phyloP scores from a whole-genome alignment of 2,113 vertebrate species.

The Ptychochromis oligacanthus region DNA sequence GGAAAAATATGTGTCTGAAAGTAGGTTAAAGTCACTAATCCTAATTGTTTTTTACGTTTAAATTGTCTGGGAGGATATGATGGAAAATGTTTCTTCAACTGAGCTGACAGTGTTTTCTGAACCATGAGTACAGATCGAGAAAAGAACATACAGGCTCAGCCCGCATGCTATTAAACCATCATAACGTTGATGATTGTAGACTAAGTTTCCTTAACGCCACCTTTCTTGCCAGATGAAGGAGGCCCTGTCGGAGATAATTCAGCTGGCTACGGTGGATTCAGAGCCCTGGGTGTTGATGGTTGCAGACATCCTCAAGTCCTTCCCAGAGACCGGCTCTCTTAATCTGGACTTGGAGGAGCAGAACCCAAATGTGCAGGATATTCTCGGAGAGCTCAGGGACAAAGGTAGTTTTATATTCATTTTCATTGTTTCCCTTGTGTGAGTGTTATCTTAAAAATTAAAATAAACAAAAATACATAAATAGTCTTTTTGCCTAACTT shows the following conservation, averaged over 20 bases:
- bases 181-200: neutral
- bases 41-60: neutral
- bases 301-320: slow-evolving; percentile 97
- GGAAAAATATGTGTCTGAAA: neutral
- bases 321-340: slow-evolving; percentile 95
- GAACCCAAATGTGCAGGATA: slow-evolving; percentile 98
- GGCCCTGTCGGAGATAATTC: slow-evolving; percentile 94
- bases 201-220: neutral
- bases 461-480: neutral
- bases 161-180: neutral
- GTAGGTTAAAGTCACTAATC: neutral
- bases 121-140: neutral
- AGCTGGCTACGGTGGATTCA: slow-evolving; percentile 94
- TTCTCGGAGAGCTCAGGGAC: slow-evolving; percentile 94
- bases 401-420: slow-evolving; percentile 82
- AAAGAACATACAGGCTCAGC: neutral
- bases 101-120: neutral
- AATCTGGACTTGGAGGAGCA: slow-evolving; percentile 98
- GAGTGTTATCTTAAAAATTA: neutral
- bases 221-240: slow-evolving; percentile 90
- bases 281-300: slow-evolving; percentile 99
- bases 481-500: neutral
- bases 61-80: neutral
- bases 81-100: neutral
- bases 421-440: neutral